Conservation (phyloP, 1,140 invertebrate species). For the Aethina tumida region DNA sequence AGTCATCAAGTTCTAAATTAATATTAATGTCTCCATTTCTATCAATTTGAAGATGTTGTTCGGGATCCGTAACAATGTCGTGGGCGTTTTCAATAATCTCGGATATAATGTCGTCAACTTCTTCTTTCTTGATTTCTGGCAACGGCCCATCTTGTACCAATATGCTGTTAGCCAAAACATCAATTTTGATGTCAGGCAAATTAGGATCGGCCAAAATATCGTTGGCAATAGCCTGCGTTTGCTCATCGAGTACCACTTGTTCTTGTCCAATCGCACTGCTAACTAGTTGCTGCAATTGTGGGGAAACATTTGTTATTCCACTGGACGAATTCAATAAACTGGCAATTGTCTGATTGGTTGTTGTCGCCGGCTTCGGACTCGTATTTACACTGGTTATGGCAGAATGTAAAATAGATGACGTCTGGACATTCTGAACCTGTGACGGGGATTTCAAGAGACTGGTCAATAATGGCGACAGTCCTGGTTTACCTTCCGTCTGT, state of each 20-base stretch:
- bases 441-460: constrained; percentile 69
- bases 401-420: constrained; percentile 39
- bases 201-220: constrained; percentile 28
- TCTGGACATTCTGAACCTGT: constrained; percentile 33
- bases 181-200: constrained; percentile 31
- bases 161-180: constrained; percentile 33
- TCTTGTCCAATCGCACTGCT: constrained; percentile 15
- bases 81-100: constrained; percentile 33
- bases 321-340: constrained; percentile 45
- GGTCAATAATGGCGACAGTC: constrained; percentile 65
- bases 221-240: constrained; percentile 14
- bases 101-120: constrained; percentile 34
- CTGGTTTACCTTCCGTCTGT: constrained; percentile 22
- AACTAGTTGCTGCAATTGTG: constrained; percentile 16
- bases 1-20: constrained; percentile 31
- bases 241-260: constrained; percentile 2
- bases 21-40: constrained; percentile 32
- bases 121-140: constrained; percentile 34
- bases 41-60: constrained; percentile 32
- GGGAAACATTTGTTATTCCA: constrained; percentile 30
- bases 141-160: constrained; percentile 29
- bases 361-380: constrained; percentile 11
- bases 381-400: constrained; percentile 30
- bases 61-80: constrained; percentile 33
- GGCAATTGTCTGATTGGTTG: constrained; percentile 43